Evolutionary conservation across 2,888 invertebrate genomes (phyloP).

Genomic region (Agonopterix subpropinquella): DNA sequence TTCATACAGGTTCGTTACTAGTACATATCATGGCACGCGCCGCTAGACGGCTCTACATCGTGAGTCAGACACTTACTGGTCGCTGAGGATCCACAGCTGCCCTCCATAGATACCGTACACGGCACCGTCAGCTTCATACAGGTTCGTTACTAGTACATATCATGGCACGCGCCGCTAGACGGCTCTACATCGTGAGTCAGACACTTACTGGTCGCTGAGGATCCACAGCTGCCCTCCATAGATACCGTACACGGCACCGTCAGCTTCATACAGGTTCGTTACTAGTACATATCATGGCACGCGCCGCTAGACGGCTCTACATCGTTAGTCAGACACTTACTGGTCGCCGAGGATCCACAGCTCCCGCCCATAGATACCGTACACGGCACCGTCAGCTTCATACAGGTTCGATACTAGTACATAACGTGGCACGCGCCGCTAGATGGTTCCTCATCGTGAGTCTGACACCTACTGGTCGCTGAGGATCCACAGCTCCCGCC

Average conservation of each 20-base stretch:
- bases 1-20: slow-evolving; percentile 74
- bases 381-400: slow-evolving; percentile 84
- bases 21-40: slow-evolving; percentile 93
- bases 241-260: slow-evolving; percentile 86
- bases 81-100: slow-evolving; percentile 87
- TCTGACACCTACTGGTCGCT: slow-evolving; percentile 88
- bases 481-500: slow-evolving; percentile 85
- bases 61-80: slow-evolving; percentile 85
- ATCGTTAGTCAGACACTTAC: slow-evolving; percentile 78
- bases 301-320: slow-evolving; percentile 80
- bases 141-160: slow-evolving; percentile 41
- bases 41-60: slow-evolving; percentile 75
- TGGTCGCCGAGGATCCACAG: slow-evolving; percentile 90
- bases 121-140: slow-evolving; percentile 85
- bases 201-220: slow-evolving; percentile 91
- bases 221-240: slow-evolving; percentile 83
- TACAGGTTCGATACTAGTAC: slow-evolving; percentile 54
- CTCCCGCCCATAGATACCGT: slow-evolving; percentile 81
- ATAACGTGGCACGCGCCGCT: slow-evolving; percentile 91
- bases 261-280: slow-evolving; percentile 77
- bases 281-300: slow-evolving; percentile 82
- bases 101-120: slow-evolving; percentile 80
- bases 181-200: slow-evolving; percentile 29
- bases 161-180: slow-evolving; percentile 93
- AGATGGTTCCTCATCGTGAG: slow-evolving; percentile 58